These are phyloP conservation scores for Carcina quercana DNA, from an alignment of 2,888 invertebrate species.

Conservation along the genomic window DNA sequence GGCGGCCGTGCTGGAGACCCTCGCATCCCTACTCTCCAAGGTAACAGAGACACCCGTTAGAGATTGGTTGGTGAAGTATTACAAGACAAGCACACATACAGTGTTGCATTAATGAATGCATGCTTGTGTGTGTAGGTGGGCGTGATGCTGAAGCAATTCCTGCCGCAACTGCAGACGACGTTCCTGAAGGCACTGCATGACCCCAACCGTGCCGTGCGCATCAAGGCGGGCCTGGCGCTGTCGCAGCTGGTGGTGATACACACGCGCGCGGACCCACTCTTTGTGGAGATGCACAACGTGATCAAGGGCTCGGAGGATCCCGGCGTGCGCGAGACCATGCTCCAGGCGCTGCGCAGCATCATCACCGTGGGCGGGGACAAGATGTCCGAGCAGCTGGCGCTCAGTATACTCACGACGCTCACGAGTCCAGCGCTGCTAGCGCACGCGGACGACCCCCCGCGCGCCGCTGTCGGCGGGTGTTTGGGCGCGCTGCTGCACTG, in stretches of 20 bases:
- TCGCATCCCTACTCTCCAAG: slow-evolving; percentile 93
- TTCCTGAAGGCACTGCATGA: slow-evolving; percentile 97
- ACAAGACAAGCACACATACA: too few relatives aligned
- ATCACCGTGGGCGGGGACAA: slow-evolving; percentile 90
- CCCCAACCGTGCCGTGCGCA: slow-evolving; percentile 87
- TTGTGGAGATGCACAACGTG: slow-evolving; percentile 91
- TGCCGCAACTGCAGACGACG: slow-evolving; percentile 98
- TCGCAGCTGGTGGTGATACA: slow-evolving; percentile 93
- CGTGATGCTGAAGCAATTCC: slow-evolving; percentile 95
- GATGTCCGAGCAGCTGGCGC: slow-evolving; percentile 87
- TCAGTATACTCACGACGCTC: slow-evolving; percentile 81
- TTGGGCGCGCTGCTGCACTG: slow-evolving; percentile 88
- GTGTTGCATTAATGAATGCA: too few relatives aligned
- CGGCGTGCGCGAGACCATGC: slow-evolving; percentile 91
- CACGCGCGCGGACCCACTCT: slow-evolving; percentile 94
- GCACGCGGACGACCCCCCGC: slow-evolving; percentile 86
- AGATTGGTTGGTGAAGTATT: too few relatives aligned
- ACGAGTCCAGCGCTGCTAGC: slow-evolving; percentile 76
- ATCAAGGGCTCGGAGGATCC: slow-evolving; percentile 90
- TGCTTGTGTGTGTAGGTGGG: slow-evolving; percentile 89
- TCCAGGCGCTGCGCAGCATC: slow-evolving; percentile 91
- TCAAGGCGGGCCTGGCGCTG: slow-evolving; percentile 92
- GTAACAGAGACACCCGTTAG: slow-evolving; percentile 52
- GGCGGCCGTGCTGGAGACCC: slow-evolving; percentile 95
- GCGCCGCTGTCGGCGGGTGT: slow-evolving; percentile 90